Base-by-base conservation (phyloP, 2,888 invertebrate species). In the Leptopterna dolabrata region DNA sequence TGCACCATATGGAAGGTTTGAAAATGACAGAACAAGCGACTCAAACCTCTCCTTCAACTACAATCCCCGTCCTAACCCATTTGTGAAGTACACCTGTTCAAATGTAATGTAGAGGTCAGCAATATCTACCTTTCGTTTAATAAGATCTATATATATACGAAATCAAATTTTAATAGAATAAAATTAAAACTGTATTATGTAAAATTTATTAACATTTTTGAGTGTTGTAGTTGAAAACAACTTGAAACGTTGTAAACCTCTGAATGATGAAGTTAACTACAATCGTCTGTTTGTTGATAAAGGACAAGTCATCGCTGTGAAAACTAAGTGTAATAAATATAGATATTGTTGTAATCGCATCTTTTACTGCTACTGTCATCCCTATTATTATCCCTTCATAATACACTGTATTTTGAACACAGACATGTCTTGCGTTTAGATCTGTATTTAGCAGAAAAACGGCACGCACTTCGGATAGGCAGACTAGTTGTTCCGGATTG, bases 321-420 rank as follows among this genome's bases (percentile, higher is more conserved):
- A 78, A 86, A 76, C 29, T 19, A 24, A 63, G 78, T n/a, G 29
- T 78, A 85, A 78, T 76, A 85, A 86, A 86, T 86, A 86, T 86
- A 86, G 86, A 80, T 78, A 86, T 86, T 86, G 86, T 86, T 86
- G 86, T 80, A 86, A 86, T 78, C 78, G 86, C 86, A 78, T 41
- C 27, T 84, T 45, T 71, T 71, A 84, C 63, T 55, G 63, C 36
- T 41, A 45, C 43, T 80, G 24, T 80, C 71, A 27, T 27, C 71
- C 30, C 27, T 9, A 16, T 71, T 9, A 16, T 71, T 0, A 71
- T 51, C 51, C 51, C n/a, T 16, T n/a, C n/a, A 4, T 16, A 14
- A 51, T 2, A 7, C 7, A 36, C 36, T 36, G n/a, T n/a, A n/a
- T n/a, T n/a, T n/a, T n/a, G n/a, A n/a, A n/a, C n/a, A n/a, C n/a